Evolutionary conservation across 2,888 invertebrate species (phyloP).

Genomic region (Pristionchus arcanus): DNA sequence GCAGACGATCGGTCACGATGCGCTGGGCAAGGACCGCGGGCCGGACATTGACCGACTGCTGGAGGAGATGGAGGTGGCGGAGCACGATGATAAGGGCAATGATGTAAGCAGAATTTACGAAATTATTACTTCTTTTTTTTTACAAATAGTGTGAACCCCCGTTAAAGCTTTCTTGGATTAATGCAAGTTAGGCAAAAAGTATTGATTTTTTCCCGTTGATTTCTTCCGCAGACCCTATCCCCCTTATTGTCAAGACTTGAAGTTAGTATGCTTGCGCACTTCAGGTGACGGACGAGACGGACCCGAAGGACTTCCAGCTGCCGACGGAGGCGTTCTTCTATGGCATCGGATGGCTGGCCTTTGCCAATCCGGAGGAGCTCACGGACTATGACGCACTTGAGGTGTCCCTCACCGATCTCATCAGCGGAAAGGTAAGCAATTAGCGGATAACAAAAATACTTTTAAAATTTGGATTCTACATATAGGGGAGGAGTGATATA

Average conservation of each 20-base stretch:
- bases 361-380: background rate
- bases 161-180: no score
- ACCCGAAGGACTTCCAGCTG: background rate
- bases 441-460: no score
- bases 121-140: no score
- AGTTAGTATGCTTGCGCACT: background rate
- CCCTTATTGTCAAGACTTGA: no score
- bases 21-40: background rate
- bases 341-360: background rate
- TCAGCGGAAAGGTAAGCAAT: slow-evolving; percentile 10
- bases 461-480: no score
- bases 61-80: background rate
- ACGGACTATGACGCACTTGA: background rate
- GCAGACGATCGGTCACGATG: background rate
- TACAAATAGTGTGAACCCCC: no score
- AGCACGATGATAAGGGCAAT: background rate
- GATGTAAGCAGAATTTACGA: no score
- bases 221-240: no score
- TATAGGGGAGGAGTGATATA: no score
- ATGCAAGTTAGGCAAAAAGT: no score
- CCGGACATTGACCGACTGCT: background rate
- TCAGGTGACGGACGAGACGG: background rate
- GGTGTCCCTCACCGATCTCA: background rate
- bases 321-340: slow-evolving; percentile 30
- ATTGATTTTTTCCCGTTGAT: background rate